A percentile compares a stretch with the other conserved stretches of the same genome.
phyloP scores from a whole-genome alignment of 2,113 vertebrate species.

The Nothoprocta perdicaria region DNA sequence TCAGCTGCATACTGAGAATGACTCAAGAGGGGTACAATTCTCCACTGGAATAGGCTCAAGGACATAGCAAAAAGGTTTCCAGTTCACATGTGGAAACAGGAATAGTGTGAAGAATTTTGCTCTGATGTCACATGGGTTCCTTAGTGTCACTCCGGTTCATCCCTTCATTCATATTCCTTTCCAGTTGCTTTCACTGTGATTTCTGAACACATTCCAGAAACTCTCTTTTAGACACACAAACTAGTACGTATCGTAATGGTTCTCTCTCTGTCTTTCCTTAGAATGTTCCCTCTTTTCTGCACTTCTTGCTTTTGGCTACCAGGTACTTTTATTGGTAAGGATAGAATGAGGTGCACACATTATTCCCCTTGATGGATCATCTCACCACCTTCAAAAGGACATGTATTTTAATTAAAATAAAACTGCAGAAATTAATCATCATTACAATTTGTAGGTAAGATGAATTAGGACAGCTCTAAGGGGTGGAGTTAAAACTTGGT shows the following conservation, averaged over 20 bases:
- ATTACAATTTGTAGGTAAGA: background rate
- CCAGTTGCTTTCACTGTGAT: background rate
- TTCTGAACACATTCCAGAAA: background rate
- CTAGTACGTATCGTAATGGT: background rate
- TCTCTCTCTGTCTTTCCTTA: background rate
- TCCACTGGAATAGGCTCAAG: background rate
- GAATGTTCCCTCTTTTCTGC: background rate
- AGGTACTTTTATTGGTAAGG: background rate
- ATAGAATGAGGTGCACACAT: background rate
- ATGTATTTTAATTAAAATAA: background rate
- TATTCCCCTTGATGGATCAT: background rate
- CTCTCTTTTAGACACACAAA: background rate
- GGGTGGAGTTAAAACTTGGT: background rate
- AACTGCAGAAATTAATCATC: background rate
- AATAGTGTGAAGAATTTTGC: background rate
- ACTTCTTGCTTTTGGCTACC: background rate
- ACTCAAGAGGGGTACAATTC: background rate
- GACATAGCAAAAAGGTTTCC: background rate
- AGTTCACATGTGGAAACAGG: background rate
- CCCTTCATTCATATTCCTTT: background rate
- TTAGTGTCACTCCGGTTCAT: background rate
- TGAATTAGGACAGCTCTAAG: background rate
- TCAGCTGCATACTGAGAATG: background rate
- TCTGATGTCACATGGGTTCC: background rate
- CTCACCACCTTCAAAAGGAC: background rate